A percentile compares a stretch with the other conserved stretches of the same genome.
phyloP scores from a whole-genome alignment of 2,113 vertebrate species.

The Hippopotamus amphibius region DNA sequence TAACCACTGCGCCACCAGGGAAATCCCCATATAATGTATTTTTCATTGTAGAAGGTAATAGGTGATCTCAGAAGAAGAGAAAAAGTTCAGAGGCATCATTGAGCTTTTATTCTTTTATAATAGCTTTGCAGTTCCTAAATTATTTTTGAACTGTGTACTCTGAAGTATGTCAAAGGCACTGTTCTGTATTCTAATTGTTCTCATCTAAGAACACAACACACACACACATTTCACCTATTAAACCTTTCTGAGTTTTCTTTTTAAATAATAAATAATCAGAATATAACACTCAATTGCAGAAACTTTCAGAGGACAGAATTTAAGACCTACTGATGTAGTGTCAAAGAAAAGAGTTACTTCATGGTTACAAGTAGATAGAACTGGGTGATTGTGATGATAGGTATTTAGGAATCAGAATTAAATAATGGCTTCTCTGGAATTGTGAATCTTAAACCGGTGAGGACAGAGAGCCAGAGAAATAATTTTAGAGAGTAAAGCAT shows the following conservation, averaged over 20 bases:
- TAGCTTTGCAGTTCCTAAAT: not conserved
- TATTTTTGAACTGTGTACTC: slow-evolving; percentile 23
- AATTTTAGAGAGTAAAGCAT: not conserved
- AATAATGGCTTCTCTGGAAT: slow-evolving; percentile 25
- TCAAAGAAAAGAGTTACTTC: not conserved
- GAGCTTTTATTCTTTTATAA: not conserved
- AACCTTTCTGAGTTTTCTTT: slow-evolving; percentile 16
- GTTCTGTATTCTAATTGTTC: slow-evolving; percentile 10
- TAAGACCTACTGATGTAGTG: not conserved
- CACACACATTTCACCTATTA: not conserved
- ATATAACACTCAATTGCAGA: not conserved
- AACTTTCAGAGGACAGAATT: not conserved
- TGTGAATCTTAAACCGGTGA: slow-evolving; percentile 1
- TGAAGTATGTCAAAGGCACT: not conserved
- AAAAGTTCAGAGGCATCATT: not conserved
- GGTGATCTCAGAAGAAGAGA: not conserved
- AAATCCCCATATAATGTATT: not conserved
- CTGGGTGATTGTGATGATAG: not conserved
- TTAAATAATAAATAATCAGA: not conserved
- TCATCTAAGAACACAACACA: not conserved
- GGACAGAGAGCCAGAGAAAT: slow-evolving; percentile 28
- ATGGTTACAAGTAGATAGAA: not conserved
- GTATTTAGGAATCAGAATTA: not conserved
- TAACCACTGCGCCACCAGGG: too few relatives aligned
- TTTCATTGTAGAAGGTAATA: not conserved